These are phyloP conservation scores for Malacosoma neustria DNA, from an alignment of 2,888 invertebrate species.

Conservation along the genomic window DNA sequence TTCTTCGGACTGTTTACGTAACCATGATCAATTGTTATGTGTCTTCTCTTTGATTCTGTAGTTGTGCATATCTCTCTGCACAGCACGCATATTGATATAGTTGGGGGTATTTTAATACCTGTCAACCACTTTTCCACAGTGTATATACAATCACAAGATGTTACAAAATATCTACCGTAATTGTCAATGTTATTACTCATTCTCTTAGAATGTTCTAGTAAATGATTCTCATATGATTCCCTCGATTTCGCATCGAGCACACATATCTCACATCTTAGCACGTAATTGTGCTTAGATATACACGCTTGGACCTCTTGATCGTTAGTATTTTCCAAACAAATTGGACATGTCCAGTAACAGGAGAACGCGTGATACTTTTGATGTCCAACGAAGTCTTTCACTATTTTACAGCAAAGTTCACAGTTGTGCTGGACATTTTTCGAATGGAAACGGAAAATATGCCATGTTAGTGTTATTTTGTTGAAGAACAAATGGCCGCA, in stretches of 20 bases:
- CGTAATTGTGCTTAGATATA: slow-evolving; percentile 18
- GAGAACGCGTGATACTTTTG: slow-evolving; percentile 3
- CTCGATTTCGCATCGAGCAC: slow-evolving; percentile 18
- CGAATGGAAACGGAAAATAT: slow-evolving; percentile 21
- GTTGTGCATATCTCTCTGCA: slow-evolving; percentile 34
- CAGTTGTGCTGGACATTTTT: no score
- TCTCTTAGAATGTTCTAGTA: slow-evolving; percentile 16
- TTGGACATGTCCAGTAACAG: slow-evolving; percentile 22
- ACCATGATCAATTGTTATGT: slow-evolving; percentile 24
- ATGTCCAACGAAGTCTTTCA: no score
- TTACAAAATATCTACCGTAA: slow-evolving; percentile 13
- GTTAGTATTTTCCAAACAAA: slow-evolving; percentile 19
- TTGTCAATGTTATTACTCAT: neutral
- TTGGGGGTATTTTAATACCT: slow-evolving; percentile 21
- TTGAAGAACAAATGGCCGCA: slow-evolving; percentile 44
- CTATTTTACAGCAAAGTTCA: no score
- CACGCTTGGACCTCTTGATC: slow-evolving; percentile 19
- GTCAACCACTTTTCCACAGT: slow-evolving; percentile 16
- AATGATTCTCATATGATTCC: slow-evolving; percentile 19
- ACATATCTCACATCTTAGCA: slow-evolving; percentile 18
- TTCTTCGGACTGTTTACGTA: neutral
- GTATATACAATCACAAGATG: neutral
- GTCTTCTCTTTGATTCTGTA: slow-evolving; percentile 14
- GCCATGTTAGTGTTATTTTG: slow-evolving; percentile 26
- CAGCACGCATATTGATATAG: slow-evolving; percentile 30